Conservation (phyloP, 2,888 invertebrate species). For the Eutolmus rufibarbis region DNA sequence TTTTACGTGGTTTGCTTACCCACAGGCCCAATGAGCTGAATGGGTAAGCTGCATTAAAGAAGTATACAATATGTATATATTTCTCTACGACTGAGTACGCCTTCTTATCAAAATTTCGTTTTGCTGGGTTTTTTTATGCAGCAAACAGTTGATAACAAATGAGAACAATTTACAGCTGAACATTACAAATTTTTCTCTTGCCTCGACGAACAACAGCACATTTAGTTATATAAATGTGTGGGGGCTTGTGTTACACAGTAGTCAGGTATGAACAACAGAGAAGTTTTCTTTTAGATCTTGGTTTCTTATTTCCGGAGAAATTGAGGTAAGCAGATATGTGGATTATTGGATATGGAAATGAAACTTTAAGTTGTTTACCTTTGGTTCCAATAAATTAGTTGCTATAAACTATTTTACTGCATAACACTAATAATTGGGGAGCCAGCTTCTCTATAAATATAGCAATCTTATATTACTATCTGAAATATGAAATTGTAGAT, state of each 20-base stretch:
- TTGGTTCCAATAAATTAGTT: not conserved
- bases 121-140: not conserved
- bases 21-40: not conserved
- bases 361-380: not conserved
- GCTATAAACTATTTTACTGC: not conserved
- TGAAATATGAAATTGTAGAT: not conserved
- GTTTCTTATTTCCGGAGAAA: not conserved
- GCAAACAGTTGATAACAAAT: not conserved
- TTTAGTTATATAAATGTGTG: not conserved
- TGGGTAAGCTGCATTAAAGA: not conserved
- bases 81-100: not conserved
- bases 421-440: not conserved
- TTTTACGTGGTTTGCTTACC: not conserved
- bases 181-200: not conserved
- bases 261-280: not conserved
- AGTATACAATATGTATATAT: not conserved
- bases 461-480: not conserved
- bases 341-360: not conserved
- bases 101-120: not conserved
- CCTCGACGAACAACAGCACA: not conserved
- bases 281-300: not conserved
- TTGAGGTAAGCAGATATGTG: not conserved
- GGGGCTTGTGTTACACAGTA: not conserved
- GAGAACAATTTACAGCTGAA: not conserved
- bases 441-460: not conserved